These are phyloP conservation scores for Tenrec ecaudatus DNA, from an alignment of 2,113 vertebrate species.

Conservation along the genomic window DNA sequence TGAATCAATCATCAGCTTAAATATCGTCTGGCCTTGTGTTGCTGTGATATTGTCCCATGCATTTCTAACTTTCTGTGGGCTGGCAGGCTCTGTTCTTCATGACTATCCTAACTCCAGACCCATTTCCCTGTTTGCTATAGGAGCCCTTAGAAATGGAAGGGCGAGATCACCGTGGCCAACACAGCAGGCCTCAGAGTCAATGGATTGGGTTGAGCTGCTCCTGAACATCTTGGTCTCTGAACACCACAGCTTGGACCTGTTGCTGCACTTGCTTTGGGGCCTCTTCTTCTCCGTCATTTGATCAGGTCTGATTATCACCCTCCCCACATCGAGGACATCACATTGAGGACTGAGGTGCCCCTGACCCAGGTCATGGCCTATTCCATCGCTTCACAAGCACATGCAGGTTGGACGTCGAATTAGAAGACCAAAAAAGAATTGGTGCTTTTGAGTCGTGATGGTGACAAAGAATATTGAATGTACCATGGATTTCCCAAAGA, in stretches of 20 bases:
- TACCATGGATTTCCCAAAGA: too few relatives aligned
- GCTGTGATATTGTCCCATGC: background rate
- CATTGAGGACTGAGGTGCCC: too few relatives aligned
- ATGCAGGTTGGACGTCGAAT: too few relatives aligned
- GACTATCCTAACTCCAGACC: background rate
- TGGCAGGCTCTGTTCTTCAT: too few relatives aligned
- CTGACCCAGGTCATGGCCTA: too few relatives aligned
- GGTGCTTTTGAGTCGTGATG: too few relatives aligned
- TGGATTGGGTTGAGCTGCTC: accelerated
- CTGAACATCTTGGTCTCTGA: background rate
- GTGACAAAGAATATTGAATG: too few relatives aligned
- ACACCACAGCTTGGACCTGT: accelerated
- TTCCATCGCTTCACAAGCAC: too few relatives aligned
- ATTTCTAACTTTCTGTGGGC: background rate
- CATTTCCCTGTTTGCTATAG: background rate
- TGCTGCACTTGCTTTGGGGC: too few relatives aligned
- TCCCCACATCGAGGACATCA: too few relatives aligned
- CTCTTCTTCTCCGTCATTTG: background rate
- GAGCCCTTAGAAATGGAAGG: background rate
- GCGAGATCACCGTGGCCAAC: accelerated
- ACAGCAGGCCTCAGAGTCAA: background rate
- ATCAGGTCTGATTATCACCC: accelerated
- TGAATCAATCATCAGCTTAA: too few relatives aligned
- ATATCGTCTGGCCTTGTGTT: background rate
- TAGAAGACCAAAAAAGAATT: too few relatives aligned